Evolutionary conservation across 2,797 vertebrate genomes (phyloP).

Genomic region (Chelon labrosus): DNA sequence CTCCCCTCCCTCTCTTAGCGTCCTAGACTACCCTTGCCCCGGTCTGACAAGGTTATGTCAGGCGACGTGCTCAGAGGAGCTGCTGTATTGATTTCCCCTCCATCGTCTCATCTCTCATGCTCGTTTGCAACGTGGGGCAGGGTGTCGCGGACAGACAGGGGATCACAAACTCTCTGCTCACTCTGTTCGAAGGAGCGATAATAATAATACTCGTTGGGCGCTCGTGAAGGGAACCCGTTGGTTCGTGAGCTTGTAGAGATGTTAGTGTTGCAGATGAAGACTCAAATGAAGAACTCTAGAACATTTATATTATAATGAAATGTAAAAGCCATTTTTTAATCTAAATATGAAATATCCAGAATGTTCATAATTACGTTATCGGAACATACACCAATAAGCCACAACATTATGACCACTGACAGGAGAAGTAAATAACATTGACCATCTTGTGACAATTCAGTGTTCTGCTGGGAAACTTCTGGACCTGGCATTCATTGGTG

Average conservation of each 20-base stretch:
- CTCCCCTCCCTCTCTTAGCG: conserved; percentile 12
- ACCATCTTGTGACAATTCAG: too few species aligned
- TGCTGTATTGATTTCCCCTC: conserved; percentile 84
- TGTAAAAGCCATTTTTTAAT: not conserved
- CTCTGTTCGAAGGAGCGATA: conserved; percentile 1
- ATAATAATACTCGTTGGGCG: too few species aligned
- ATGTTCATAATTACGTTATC: not conserved
- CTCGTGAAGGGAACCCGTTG: too few species aligned
- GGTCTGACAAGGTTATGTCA: conserved; percentile 88
- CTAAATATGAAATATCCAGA: not conserved
- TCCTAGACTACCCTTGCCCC: conserved; percentile 81
- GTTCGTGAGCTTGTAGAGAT: too few species aligned
- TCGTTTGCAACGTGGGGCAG: conserved; percentile 54
- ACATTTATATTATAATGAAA: not conserved
- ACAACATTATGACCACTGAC: not conserved
- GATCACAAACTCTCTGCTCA: conserved; percentile 8
- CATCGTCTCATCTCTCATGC: conserved; percentile 62
- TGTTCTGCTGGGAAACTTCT: too few species aligned
- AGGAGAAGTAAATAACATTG: not conserved
- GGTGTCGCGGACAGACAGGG: conserved; percentile 13
- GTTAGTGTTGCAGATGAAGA: too few species aligned
- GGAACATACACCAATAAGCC: not conserved
- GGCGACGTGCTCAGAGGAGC: conserved; percentile 83
- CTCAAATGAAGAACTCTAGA: too few species aligned
- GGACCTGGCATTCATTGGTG: too few species aligned